phyloP scores from a whole-genome alignment of 2,797 vertebrate species.

The Rhinella marina region DNA sequence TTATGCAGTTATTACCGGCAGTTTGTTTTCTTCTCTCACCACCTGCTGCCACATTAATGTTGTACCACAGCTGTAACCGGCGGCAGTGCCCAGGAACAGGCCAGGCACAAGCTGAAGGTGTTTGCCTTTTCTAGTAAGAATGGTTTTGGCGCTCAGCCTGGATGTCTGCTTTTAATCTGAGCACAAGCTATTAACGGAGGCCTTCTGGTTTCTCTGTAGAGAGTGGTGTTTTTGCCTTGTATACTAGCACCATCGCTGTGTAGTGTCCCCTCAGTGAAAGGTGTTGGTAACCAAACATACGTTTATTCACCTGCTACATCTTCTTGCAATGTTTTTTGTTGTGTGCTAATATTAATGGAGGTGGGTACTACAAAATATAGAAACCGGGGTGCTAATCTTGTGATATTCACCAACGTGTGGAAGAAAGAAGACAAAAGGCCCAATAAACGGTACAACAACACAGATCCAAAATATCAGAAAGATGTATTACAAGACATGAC shows the following conservation, averaged over 20 bases:
- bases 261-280: not conserved
- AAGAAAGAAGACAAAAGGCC: too few species aligned
- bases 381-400: too few species aligned
- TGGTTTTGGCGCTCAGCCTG: not conserved
- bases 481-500: too few species aligned
- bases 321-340: not conserved
- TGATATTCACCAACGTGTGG: too few species aligned
- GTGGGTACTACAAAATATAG: too few species aligned
- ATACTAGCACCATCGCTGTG: not conserved
- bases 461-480: too few species aligned
- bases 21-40: constrained; percentile 6
- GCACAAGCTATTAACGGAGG: too few species aligned
- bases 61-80: not conserved
- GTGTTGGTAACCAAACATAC: too few species aligned
- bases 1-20: not conserved
- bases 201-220: too few species aligned
- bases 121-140: not conserved
- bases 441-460: too few species aligned
- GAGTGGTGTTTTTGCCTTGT: not conserved
- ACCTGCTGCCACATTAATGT: constrained; percentile 38
- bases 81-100: not conserved
- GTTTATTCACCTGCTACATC: not conserved
- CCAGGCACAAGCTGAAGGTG: not conserved
- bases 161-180: not conserved
- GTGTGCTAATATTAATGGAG: too few species aligned